Conservation (phyloP, 2,888 invertebrate genomes). For the Tridacna gigas region DNA sequence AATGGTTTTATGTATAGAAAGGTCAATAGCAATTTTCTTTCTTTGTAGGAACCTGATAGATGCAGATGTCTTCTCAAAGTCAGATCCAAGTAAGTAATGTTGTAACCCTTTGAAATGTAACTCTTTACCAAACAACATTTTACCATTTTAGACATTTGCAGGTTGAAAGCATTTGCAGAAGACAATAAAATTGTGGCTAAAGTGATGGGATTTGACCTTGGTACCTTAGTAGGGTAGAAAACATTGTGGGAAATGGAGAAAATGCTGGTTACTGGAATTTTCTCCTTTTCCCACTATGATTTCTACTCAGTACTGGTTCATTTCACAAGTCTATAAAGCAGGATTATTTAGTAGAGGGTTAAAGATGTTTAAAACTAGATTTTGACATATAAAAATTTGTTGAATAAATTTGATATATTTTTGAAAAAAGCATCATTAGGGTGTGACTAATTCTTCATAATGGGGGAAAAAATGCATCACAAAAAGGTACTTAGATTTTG, state of each 20-base stretch:
- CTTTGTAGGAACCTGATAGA: slow-evolving; percentile 82
- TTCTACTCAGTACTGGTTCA: too few relatives aligned
- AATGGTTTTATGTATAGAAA: too few relatives aligned
- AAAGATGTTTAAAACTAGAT: too few relatives aligned
- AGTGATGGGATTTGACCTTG: too few relatives aligned
- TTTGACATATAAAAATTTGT: too few relatives aligned
- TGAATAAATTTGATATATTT: too few relatives aligned
- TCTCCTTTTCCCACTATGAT: not conserved
- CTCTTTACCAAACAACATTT: not conserved
- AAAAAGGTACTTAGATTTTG: too few relatives aligned
- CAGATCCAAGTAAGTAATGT: slow-evolving; percentile 82
- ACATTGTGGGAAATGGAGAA: not conserved
- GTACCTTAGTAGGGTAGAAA: not conserved
- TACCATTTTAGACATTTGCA: not conserved
- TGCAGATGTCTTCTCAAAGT: slow-evolving; percentile 84
- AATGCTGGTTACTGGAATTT: not conserved
- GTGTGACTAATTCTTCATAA: too few relatives aligned
- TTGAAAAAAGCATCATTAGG: too few relatives aligned
- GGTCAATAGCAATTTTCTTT: not conserved
- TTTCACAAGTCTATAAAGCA: too few relatives aligned
- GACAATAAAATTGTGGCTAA: too few relatives aligned
- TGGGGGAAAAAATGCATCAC: too few relatives aligned
- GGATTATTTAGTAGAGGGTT: not conserved
- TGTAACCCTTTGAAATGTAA: not conserved
- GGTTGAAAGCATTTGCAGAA: not conserved